Base-by-base conservation (phyloP, 2,888 invertebrate genomes). In the Scaeva pyrastri region DNA sequence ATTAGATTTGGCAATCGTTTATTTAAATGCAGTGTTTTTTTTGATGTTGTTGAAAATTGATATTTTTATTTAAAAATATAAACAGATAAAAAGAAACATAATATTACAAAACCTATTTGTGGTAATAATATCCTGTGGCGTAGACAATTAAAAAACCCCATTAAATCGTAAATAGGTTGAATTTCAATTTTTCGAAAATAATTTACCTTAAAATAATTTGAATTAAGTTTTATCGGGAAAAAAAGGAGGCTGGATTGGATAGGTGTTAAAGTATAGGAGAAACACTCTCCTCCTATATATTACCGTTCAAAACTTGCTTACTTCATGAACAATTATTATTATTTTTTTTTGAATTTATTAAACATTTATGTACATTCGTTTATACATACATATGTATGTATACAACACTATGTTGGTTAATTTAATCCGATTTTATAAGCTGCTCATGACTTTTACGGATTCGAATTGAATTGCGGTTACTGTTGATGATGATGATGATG, bases 381-480 rank as follows among this genome's bases (percentile, higher is more conserved):
- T 26, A 31, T 31, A 2, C 45, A 45, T 26, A 45, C 45, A 45
- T 21, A 16, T 23, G 31, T 64, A 66, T 58, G 72, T 72, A 60
- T 8, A 52, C 23, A 52, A 52, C 52, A 52, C 52, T 52, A 36
- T 77, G 81, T 73, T 81, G 85, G 76, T 81, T 85, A 77, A 81
- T 81, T 81, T 81, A 85, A 85, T 81, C 85, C 76, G 81, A 60
- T 85, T 80, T 68, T 60, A 62, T 85, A 81, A 85, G 80, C 81
- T 85, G 85, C 48, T 81, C 76, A 73, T 81, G 85, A 85, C 85
- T 81, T 81, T 73, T 60, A 62, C 75, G 48, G 55, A 81, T 72
- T 62, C 56, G 50, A 43, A 85, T 77, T 85, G 81, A 76, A 81
- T 81, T 76, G 85, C 16, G 81, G 85, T 85, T 50, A 14, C 41